phyloP scores from a whole-genome alignment of 2,888 invertebrate genomes.

The Polylopha cassiicola region DNA sequence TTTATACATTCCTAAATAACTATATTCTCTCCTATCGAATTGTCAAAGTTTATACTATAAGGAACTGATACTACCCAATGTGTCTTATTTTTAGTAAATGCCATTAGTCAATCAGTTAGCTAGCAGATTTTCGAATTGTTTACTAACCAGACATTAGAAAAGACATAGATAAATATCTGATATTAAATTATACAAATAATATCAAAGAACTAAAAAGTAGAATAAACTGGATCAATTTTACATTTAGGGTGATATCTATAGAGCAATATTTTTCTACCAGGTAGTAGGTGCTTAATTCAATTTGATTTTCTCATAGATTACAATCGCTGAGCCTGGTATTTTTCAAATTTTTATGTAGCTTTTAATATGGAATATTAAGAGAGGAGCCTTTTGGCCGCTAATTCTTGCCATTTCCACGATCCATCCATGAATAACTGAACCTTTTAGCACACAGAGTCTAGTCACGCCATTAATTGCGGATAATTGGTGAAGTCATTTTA shows the following conservation, averaged over 20 bases:
- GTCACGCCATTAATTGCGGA: slow-evolving; percentile 56
- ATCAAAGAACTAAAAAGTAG: slow-evolving; percentile 49
- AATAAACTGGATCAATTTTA: slow-evolving; percentile 63
- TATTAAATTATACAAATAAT: slow-evolving; percentile 44
- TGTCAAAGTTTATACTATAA: slow-evolving; percentile 50
- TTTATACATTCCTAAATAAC: slow-evolving; percentile 64
- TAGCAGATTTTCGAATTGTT: slow-evolving; percentile 70
- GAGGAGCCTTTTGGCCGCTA: slow-evolving; percentile 45
- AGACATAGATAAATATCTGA: slow-evolving; percentile 55
- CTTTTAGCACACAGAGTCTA: slow-evolving; percentile 57
- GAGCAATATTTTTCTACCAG: slow-evolving; percentile 67
- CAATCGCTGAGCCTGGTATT: slow-evolving; percentile 58
- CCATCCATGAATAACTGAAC: slow-evolving; percentile 68
- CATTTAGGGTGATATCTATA: slow-evolving; percentile 63
- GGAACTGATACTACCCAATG: slow-evolving; percentile 68
- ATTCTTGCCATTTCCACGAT: slow-evolving; percentile 71
- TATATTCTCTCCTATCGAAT: slow-evolving; percentile 47
- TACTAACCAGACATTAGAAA: slow-evolving; percentile 60
- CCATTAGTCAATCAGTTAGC: slow-evolving; percentile 69
- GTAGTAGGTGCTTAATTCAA: slow-evolving; percentile 65
- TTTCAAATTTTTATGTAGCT: slow-evolving; percentile 62
- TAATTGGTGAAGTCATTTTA: slow-evolving; percentile 50
- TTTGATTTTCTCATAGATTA: slow-evolving; percentile 60
- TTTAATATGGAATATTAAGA: slow-evolving; percentile 46
- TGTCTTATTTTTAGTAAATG: slow-evolving; percentile 75